Evolutionary conservation across 1,140 invertebrate species (phyloP).

Genomic region (Tyrophagus putrescentiae): DNA sequence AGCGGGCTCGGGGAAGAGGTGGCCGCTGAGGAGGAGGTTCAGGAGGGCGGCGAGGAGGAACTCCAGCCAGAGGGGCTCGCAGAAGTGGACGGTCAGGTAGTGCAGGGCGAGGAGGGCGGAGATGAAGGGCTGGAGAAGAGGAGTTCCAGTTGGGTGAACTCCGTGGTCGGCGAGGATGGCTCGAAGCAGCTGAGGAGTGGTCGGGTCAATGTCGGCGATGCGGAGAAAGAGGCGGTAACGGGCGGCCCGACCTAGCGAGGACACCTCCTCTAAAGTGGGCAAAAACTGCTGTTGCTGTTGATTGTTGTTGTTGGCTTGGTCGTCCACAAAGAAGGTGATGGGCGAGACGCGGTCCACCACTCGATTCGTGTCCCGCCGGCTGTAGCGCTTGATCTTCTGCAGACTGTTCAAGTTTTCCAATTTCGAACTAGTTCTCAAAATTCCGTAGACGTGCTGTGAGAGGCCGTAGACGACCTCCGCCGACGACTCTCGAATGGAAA

Average conservation of each 20-base stretch:
- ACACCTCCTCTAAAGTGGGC: background rate
- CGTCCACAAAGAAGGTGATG: no score
- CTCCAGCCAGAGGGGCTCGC: background rate
- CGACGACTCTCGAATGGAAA: constrained; percentile 1
- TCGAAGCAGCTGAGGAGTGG: no score
- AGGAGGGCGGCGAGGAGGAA: background rate
- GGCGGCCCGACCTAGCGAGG: background rate
- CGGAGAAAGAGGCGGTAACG: background rate
- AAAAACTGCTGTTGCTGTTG: background rate
- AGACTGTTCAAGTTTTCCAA: no score
- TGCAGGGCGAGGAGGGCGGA: background rate
- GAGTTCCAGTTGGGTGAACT: no score
- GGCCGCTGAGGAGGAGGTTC: background rate
- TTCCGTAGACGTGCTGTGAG: background rate
- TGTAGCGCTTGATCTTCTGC: constrained; percentile 4
- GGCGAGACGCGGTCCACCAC: background rate
- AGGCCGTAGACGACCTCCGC: background rate
- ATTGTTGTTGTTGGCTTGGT: no score
- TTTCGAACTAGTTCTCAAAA: background rate
- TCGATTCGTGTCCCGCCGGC: background rate
- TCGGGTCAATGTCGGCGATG: background rate
- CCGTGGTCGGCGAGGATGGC: background rate
- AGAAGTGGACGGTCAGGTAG: background rate
- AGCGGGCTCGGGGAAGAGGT: background rate
- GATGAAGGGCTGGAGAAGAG: no score